Base-by-base conservation (phyloP, 92 coral and sea anemone genomes). In the Epizoanthus ramosus region DNA sequence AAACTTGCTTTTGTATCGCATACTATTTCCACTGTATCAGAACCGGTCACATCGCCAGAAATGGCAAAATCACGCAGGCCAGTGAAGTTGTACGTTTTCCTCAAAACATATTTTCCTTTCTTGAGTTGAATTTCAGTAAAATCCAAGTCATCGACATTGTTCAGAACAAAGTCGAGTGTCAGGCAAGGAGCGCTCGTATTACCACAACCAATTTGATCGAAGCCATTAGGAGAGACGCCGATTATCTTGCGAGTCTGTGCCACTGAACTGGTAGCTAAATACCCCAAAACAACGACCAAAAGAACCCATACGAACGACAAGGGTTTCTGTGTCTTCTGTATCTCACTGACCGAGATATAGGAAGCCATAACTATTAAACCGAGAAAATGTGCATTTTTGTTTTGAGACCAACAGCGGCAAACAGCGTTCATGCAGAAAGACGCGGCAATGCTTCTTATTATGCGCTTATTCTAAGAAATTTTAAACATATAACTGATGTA, bases 91-190 rank as follows among this genome's bases (percentile, higher is more conserved):
- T 77, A 39, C 21, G 82, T 77, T 77, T 77, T 24, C 16, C 15
- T 13, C 69, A 77, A 4, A 22, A 57, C 6, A 21, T 77, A 77
- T 0, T 43, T 37, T 35, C 82, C 82, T 1, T 21, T 65, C 45
- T 61, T 6, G 8, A 77, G 39, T 17, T 19, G 41, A 0, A 77
- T 19, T 59, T 77, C 37, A 1, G 71, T 77, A 23, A 43, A 77
- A 61, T 57, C 45, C 70, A 39, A 61, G 58, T 73, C 80, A 7
- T 57, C 39, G 47, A 37, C n/a, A 8, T 39, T 47, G 31, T 23
- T 3, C 73, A 80, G 16, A 33, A 56, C 81, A 54, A 60, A 25
- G 57, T 80, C 85, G 31, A 80, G 79, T 3, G 89, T 71, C 61
- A 10, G 33, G 43, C 89, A 86, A 7, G 89, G 71, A 75, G 72